These are phyloP conservation scores for Cabera pusaria DNA, from an alignment of 2,888 invertebrate species.

Conservation along the genomic window DNA sequence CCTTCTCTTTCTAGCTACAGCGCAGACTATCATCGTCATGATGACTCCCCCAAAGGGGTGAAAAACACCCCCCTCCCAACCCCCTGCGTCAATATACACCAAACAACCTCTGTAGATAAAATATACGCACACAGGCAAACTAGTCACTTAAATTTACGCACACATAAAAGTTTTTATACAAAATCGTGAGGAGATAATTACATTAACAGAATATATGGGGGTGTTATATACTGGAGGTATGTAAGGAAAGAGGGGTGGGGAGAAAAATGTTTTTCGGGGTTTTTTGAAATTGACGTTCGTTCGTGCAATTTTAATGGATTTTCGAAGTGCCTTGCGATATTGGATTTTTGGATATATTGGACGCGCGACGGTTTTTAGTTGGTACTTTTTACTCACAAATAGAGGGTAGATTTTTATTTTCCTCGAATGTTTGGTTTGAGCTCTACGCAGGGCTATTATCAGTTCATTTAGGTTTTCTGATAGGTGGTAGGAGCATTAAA, in stretches of 20 bases:
- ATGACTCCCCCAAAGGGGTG: slow-evolving; percentile 40
- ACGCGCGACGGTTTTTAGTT: neutral
- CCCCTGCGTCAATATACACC: slow-evolving; percentile 68
- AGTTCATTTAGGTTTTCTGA: too few relatives aligned
- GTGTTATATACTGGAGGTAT: slow-evolving; percentile 20
- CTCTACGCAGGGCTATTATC: too few relatives aligned
- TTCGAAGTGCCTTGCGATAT: slow-evolving; percentile 14
- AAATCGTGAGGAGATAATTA: slow-evolving; percentile 74
- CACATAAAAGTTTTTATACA: slow-evolving; percentile 57
- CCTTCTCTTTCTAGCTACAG: slow-evolving; percentile 60
- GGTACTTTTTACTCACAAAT: too few relatives aligned
- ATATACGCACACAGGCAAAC: slow-evolving; percentile 47
- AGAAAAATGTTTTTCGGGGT: slow-evolving; percentile 51
- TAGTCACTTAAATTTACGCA: slow-evolving; percentile 30
- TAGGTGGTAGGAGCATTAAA: too few relatives aligned
- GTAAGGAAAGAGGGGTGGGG: slow-evolving; percentile 37
- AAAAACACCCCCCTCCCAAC: slow-evolving; percentile 44
- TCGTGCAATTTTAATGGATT: slow-evolving; percentile 21
- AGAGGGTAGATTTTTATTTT: too few relatives aligned
- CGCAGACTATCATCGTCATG: slow-evolving; percentile 77
- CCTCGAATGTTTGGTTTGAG: too few relatives aligned
- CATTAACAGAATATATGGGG: slow-evolving; percentile 59
- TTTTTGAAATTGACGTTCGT: slow-evolving; percentile 42
- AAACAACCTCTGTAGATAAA: slow-evolving; percentile 65
- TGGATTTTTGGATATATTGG: slow-evolving; percentile 18